phyloP scores from a whole-genome alignment of 2,888 invertebrate genomes.

The Anarsia innoxiella region DNA sequence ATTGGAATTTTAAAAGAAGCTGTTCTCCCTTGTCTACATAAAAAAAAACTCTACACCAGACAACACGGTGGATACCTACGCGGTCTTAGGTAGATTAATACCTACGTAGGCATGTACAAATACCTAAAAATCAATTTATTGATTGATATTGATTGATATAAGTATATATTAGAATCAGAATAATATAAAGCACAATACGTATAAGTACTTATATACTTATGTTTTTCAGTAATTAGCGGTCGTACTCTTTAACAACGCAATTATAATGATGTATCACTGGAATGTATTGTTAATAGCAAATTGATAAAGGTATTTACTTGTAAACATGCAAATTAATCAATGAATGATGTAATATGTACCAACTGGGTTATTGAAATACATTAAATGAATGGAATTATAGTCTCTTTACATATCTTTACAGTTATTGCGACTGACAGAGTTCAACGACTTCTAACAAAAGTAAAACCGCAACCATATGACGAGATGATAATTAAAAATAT shows the following conservation, averaged over 20 bases:
- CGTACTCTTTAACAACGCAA: background rate
- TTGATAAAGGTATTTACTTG: conserved; percentile 21
- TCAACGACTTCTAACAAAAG: background rate
- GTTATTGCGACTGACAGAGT: no score
- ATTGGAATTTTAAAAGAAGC: no score
- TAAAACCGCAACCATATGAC: no score
- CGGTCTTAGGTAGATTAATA: no score
- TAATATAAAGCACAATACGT: background rate
- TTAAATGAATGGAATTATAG: background rate
- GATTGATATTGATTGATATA: no score
- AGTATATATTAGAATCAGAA: no score
- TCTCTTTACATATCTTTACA: background rate
- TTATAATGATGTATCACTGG: conserved; percentile 6
- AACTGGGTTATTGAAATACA: conserved; percentile 9
- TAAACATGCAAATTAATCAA: conserved; percentile 36
- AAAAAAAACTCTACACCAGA: no score
- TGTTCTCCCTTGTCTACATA: no score
- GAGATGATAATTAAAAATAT: conserved; percentile 5
- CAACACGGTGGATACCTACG: no score
- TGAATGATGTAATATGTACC: conserved; percentile 25
- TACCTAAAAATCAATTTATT: no score
- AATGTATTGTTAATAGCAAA: conserved; percentile 16
- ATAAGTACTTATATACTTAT: background rate
- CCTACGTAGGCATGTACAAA: no score
- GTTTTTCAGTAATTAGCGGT: conserved; percentile 1